Evolutionary conservation across 2,888 invertebrate genomes (phyloP).

Genomic region (Cerceris rybyensis): DNA sequence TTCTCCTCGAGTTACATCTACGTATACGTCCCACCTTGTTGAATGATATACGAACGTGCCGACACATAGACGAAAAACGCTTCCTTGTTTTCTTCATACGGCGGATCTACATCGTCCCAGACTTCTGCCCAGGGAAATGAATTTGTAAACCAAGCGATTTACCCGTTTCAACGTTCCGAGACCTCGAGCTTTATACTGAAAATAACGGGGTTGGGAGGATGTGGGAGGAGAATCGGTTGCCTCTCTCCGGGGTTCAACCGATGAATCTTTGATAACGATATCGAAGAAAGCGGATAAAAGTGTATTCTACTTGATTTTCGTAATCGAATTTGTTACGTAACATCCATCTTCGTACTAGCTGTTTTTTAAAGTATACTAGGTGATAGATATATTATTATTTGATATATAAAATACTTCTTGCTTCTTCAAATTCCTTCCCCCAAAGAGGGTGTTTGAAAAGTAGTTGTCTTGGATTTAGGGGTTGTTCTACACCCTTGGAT

Average conservation of each 20-base stretch:
- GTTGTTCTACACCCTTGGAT: no score
- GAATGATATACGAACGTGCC: slow-evolving; percentile 17
- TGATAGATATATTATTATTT: no score
- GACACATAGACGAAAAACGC: slow-evolving; percentile 9
- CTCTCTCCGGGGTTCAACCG: not conserved
- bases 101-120: not conserved
- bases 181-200: not conserved
- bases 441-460: no score
- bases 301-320: slow-evolving; percentile 2
- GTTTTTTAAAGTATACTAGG: no score
- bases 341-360: no score
- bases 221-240: not conserved
- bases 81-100: not conserved
- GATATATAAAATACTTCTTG: no score
- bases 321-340: not conserved
- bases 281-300: not conserved
- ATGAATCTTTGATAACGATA: not conserved
- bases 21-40: slow-evolving; percentile 14
- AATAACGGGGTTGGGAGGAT: not conserved
- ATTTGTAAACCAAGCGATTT: slow-evolving; percentile 29
- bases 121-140: slow-evolving; percentile 26
- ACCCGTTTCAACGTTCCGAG: not conserved
- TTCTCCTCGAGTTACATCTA: slow-evolving; percentile 14
- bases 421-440: no score
- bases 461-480: no score